phyloP scores from a whole-genome alignment of 1,140 invertebrate genomes.

The Aphaenogaster rudis region DNA sequence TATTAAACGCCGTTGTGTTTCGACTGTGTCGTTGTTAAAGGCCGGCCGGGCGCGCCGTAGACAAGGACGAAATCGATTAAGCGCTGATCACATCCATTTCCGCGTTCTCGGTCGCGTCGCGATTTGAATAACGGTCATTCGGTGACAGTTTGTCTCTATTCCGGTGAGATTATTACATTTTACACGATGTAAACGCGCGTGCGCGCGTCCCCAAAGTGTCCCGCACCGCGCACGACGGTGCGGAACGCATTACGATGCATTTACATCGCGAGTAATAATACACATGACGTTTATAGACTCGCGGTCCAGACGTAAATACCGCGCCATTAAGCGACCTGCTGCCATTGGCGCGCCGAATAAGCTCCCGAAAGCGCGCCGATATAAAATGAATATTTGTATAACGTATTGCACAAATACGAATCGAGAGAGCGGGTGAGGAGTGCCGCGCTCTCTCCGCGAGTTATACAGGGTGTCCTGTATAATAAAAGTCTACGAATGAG shows the following conservation, averaged over 20 bases:
- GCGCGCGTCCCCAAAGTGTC: not conserved
- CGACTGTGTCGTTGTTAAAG: constrained; percentile 18
- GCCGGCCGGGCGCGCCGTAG: not conserved
- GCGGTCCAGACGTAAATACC: constrained; percentile 59
- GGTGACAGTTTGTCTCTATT: constrained; percentile 43
- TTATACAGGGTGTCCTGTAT: not conserved
- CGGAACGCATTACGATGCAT: constrained; percentile 47
- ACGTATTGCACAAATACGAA: constrained; percentile 30
- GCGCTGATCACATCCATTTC: constrained; percentile 52
- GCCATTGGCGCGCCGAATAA: constrained; percentile 46
- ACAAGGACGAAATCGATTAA: constrained; percentile 56
- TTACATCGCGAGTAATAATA: constrained; percentile 59
- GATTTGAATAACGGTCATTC: constrained; percentile 43
- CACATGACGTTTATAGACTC: constrained; percentile 54
- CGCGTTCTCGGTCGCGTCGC: constrained; percentile 11
- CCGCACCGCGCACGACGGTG: not conserved
- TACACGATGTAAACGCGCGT: constrained; percentile 19
- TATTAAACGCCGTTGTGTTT: constrained; percentile 37
- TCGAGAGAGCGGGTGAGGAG: not conserved
- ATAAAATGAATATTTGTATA: constrained; percentile 63
- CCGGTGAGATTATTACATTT: constrained; percentile 49
- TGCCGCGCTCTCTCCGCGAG: not conserved
- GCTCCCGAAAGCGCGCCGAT: constrained; percentile 38
- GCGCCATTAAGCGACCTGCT: constrained; percentile 46
- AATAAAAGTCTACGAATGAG: no score